Base-by-base conservation (phyloP, 1,140 invertebrate species). In the Lucilia sericata region DNA sequence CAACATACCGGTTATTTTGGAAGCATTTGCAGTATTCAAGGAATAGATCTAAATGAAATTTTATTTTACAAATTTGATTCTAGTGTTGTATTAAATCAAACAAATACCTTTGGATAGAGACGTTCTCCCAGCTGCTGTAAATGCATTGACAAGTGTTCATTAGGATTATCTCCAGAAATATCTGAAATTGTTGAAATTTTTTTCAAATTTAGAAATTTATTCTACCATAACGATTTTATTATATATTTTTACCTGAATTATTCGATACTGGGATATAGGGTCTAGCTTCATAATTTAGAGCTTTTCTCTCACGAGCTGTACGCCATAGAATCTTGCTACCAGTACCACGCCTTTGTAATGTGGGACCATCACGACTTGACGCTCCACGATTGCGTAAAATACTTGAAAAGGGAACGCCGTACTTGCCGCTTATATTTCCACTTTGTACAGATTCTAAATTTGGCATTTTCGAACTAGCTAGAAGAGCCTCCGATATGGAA, bases 1-100 rank as follows among this genome's bases (percentile, higher is more conserved):
- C 75, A 99, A 92, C 98, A 99, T 99, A 82, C 98, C 98, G 0
- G 98, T 99, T 84, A 99, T 98, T 92, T 99, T 98, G 25, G 96
- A 94, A n/a, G 98, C 97, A 86, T 98, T 94, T n/a, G 94, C 94
- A 65, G 96, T 95, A 89, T 96, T 94, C 78, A 98, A 92, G 47
- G 94, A 94, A 86, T 96, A 95, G 30, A 97, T 96, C 94, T 96
- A 84, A 83, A 80, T 65, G 14, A 14, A 34, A 0, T 13, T 8
- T 75, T 9, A 34, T 47, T 70, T 34, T 36, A 36, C 12, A 76
- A 76, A 25, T 21, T 70, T 17, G 12, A 55, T 55, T 55, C 17
- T 55, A 0, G 7, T 55, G 1, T 17, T 17, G 4, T 17, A 55
- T 55, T 13, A 78, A n/a, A 19, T 47, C 0, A 78, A 78, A 88